Base-by-base conservation (phyloP, 2,888 invertebrate genomes). In the Phortica okadai region DNA sequence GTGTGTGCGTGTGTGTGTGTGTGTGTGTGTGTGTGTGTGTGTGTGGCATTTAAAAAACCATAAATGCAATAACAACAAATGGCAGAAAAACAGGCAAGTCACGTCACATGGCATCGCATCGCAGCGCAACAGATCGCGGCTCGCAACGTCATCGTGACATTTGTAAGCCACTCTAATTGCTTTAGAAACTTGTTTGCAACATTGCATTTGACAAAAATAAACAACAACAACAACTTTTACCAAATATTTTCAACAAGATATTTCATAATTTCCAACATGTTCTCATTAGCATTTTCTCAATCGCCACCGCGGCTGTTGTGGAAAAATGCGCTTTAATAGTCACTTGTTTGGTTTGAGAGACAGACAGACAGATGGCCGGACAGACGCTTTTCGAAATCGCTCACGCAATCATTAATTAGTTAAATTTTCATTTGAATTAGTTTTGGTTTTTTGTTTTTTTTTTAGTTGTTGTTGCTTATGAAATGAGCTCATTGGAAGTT, bases 81-180 rank as follows among this genome's bases (percentile, higher is more conserved):
- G 14, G 25, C n/a, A 67, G 54, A 59, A 72, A 42, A 16, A 67
- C 58, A 33, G 74, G 56, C 67, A 58, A 14, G 66, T 50, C 50
- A 50, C 50, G 50, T 50, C 50, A 50, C 50, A 50, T 50, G 10
- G 14, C 14, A 14, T 3, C 50, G 14, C 50, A 50, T 8, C 66
- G 44, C 78, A 81, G 79, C 78, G 77, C 82, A 82, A 80, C 82
- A 80, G 33, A 33, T 33, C 4, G 33, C 33, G 33, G 33, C 33
- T 33, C n/a, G 1, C 56, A 56, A 56, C 56, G 69, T 50, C 78
- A 81, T 80, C 78, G 77, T 84, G 82, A 80, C 82, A 80, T 74
- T 82, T 80, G 80, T 79, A 81, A 83, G 82, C 79, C 85, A 73
- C 80, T 81, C 82, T 82, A 86, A 84, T 87, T 85, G 85, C 79